These are phyloP conservation scores for Agrilus planipennis DNA, from an alignment of 1,140 invertebrate genomes.

Conservation along the genomic window DNA sequence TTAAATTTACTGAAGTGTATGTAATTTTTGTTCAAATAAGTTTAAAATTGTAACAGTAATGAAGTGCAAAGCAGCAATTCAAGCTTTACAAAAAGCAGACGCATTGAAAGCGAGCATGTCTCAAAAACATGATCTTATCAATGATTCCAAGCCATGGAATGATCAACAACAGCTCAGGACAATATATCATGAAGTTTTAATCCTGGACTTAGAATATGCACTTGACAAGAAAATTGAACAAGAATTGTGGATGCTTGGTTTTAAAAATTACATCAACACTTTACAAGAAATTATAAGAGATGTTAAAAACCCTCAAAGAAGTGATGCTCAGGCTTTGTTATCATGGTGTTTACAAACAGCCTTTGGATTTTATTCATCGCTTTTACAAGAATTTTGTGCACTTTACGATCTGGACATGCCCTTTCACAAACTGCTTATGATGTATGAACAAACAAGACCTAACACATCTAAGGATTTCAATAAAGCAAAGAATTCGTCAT, in stretches of 20 bases:
- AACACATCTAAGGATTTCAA: slow-evolving; percentile 15
- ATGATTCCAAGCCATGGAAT: slow-evolving; percentile 47
- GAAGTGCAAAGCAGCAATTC: slow-evolving; percentile 57
- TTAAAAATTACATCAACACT: slow-evolving; percentile 75
- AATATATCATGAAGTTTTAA: slow-evolving; percentile 69
- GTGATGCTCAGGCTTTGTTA: slow-evolving; percentile 60
- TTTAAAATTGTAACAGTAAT: too few relatives aligned
- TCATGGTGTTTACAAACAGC: slow-evolving; percentile 70
- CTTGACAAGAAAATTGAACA: slow-evolving; percentile 81
- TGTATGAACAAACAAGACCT: slow-evolving; percentile 25
- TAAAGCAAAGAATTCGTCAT: slow-evolving; percentile 56
- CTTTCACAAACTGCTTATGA: slow-evolving; percentile 41
- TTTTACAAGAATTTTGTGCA: slow-evolving; percentile 71
- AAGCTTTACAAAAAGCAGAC: slow-evolving; percentile 59
- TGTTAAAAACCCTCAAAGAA: slow-evolving; percentile 53
- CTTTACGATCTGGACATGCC: slow-evolving; percentile 70
- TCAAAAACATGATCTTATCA: slow-evolving; percentile 47
- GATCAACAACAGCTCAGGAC: slow-evolving; percentile 56
- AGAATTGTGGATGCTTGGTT: slow-evolving; percentile 79
- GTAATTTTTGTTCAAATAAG: too few relatives aligned
- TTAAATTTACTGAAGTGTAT: too few relatives aligned
- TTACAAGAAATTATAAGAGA: slow-evolving; percentile 65
- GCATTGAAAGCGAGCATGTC: slow-evolving; percentile 54
- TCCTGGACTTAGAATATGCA: slow-evolving; percentile 75
- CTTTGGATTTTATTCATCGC: slow-evolving; percentile 71